A percentile compares a stretch with the other conserved stretches of the same genome.
Conservation (phyloP, 2,888 invertebrate genomes). For the Eristalinus sepulchralis region DNA sequence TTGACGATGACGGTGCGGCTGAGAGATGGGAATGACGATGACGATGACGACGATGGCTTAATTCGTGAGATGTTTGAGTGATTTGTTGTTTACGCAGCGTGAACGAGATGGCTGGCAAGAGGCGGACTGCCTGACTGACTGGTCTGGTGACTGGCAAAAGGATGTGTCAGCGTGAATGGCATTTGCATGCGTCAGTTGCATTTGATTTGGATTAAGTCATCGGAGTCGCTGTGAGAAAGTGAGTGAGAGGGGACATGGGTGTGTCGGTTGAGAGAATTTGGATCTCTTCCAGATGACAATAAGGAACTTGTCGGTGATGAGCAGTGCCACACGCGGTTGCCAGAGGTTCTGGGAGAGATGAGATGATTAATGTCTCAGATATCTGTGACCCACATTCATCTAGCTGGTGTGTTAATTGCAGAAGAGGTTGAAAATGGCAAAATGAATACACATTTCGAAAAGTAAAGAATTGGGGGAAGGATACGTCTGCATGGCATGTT, state of each 20-base stretch:
- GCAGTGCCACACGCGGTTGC: constrained; percentile 10
- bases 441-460: too few relatives aligned
- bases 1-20: constrained; percentile 53
- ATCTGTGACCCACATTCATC: background rate
- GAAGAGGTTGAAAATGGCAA: background rate
- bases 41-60: constrained; percentile 59
- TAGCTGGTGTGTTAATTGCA: background rate
- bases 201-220: constrained; percentile 64
- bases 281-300: constrained; percentile 30
- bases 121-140: background rate
- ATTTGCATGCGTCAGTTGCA: constrained; percentile 69
- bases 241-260: background rate
- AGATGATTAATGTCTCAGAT: background rate
- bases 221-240: background rate
- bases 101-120: constrained; percentile 35
- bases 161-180: constrained; percentile 61
- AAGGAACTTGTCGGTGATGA: constrained; percentile 2
- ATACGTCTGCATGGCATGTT: too few relatives aligned
- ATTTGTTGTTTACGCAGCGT: constrained; percentile 62
- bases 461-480: too few relatives aligned
- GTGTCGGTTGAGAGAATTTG: constrained; percentile 9
- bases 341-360: background rate
- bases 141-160: constrained; percentile 18
- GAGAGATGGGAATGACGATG: constrained; percentile 23
- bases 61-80: constrained; percentile 70